Evolutionary conservation across 1,140 invertebrate species (phyloP).

Genomic region (Ostrea denselamellosa): DNA sequence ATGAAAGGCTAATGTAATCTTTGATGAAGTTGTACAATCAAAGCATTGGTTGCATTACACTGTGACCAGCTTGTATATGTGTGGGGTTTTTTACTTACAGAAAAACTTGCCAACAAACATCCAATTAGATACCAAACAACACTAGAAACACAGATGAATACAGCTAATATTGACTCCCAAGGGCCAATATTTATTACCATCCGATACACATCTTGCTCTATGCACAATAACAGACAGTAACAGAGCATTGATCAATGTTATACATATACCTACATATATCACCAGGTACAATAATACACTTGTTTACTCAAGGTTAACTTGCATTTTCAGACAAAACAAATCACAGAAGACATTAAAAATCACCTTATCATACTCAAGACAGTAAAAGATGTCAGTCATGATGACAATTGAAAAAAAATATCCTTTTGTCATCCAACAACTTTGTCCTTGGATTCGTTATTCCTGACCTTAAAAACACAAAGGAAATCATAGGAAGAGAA

Average conservation of each 20-base stretch:
- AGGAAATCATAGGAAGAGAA: not conserved
- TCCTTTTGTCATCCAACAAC: not conserved
- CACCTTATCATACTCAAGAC: not conserved
- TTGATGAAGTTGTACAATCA: constrained; percentile 25
- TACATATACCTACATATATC: not conserved
- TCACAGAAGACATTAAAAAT: not conserved
- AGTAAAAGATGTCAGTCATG: constrained; percentile 2
- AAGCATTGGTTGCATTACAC: constrained; percentile 1
- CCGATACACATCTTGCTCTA: not conserved
- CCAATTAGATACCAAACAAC: constrained; percentile 22
- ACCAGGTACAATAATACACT: not conserved
- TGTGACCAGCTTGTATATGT: constrained; percentile 22
- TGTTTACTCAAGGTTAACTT: not conserved
- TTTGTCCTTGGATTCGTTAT: constrained; percentile 12
- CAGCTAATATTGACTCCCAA: constrained; percentile 19
- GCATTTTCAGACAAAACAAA: constrained; percentile 8
- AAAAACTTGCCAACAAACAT: constrained; percentile 37
- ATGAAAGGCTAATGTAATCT: constrained; percentile 24
- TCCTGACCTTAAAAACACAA: constrained; percentile 7
- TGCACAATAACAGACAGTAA: constrained; percentile 6
- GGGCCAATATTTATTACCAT: constrained; percentile 20
- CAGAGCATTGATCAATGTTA: not conserved
- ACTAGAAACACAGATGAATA: constrained; percentile 31
- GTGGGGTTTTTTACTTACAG: not conserved
- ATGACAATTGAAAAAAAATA: not conserved